A percentile compares a stretch with the other conserved stretches of the same genome.
Evolutionary conservation across 2,113 vertebrate genomes (phyloP).

Genomic region (Gila orcuttii): DNA sequence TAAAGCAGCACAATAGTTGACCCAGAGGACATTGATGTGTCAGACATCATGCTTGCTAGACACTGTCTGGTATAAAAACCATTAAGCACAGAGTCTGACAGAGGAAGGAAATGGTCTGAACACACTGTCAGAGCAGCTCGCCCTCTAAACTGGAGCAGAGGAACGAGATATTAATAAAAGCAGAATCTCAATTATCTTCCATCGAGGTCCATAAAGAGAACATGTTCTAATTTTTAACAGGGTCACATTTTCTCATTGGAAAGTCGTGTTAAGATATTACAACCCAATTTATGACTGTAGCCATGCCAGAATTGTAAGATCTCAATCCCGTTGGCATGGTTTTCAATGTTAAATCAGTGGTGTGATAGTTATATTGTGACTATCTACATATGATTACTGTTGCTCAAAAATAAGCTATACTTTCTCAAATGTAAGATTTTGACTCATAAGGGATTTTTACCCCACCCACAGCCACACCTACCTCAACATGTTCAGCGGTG

Average conservation of each 20-base stretch:
- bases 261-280: slow-evolving; percentile 62
- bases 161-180: slow-evolving; percentile 63
- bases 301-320: slow-evolving; percentile 34
- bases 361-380: not conserved
- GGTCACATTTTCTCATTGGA: slow-evolving; percentile 70
- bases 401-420: not conserved
- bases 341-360: not conserved
- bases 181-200: slow-evolving; percentile 68
- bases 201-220: slow-evolving; percentile 62
- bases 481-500: not conserved
- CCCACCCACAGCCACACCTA: slow-evolving; percentile 10
- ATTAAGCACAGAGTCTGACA: not conserved
- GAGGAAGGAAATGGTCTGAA: not conserved
- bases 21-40: slow-evolving; percentile 2
- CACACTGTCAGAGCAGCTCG: not conserved
- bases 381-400: not conserved
- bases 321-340: not conserved
- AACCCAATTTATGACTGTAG: slow-evolving; percentile 70
- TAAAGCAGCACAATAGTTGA: not conserved
- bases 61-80: not conserved
- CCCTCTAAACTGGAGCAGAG: slow-evolving; percentile 63
- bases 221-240: slow-evolving; percentile 71
- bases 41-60: not conserved
- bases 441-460: not conserved
- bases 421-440: slow-evolving; percentile 35